Base-by-base conservation (phyloP, 2,888 invertebrate species). In the Eutolmus rufibarbis region DNA sequence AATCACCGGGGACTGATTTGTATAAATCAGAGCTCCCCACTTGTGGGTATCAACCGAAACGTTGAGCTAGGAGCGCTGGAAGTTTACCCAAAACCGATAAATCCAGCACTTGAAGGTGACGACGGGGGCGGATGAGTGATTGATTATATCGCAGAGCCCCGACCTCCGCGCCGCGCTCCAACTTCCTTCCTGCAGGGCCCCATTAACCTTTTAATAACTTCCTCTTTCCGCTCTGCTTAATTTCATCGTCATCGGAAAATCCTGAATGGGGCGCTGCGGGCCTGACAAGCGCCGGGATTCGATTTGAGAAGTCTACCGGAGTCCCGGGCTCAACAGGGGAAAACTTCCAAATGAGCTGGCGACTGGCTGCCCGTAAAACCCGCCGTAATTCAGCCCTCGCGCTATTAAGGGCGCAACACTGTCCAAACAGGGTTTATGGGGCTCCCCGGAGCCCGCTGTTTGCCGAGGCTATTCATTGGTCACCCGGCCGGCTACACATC, bases 1-100 rank as follows among this genome's bases (percentile, higher is more conserved):
- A 79, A 51, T 79, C 79, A 79, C 79, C 51, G 51, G 51, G 79
- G 79, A 51, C 79, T 51, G 79, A 79, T 79, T 79, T 79, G 79
- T 78, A 78, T 23, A 78, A 78, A 43, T 78, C 78, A 78, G 43
- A 78, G 43, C 23, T 43, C 23, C 28, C 79, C 51, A 79, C 51
- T 79, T 79, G n/a, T 16, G 43, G 23, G 12, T 79, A 79, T 79
- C 51, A 79, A n/a, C n/a, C n/a, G n/a, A n/a, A 37, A 16, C n/a
- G 37, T 43, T 43, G 28, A 46, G 16, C 51, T 28, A 66, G 66
- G 28, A 66, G 14, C 66, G 12, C 23, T 66, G 23, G 12, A 66
- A 66, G 66, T 66, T 66, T 66, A 66, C 66, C 28, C 28, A 66
- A 19, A 40, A 8, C 23, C 28, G 23, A 66, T 51, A 51, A 51